A percentile compares a stretch with the other conserved stretches of the same genome.
Evolutionary conservation across 1,140 invertebrate genomes (phyloP).

Genomic region (Adelges cooleyi): DNA sequence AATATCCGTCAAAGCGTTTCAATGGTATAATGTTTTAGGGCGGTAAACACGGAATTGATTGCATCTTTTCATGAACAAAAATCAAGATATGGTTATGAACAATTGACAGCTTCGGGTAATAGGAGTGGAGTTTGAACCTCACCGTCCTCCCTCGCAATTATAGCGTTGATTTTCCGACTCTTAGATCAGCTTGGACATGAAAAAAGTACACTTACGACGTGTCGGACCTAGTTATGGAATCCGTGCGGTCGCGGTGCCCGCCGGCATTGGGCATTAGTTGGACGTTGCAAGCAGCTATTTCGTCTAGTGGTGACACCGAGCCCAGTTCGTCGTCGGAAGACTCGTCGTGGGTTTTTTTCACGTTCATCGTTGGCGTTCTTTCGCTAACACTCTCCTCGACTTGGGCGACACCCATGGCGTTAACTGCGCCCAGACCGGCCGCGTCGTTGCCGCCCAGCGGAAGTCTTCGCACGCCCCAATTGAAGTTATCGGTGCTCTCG

Average conservation of each 20-base stretch:
- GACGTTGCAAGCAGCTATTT: conserved; percentile 42
- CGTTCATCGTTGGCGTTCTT: conserved; percentile 49
- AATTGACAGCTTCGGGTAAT: no score
- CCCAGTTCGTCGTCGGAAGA: conserved; percentile 83
- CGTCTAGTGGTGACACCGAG: conserved; percentile 73
- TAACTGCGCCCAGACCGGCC: conserved; percentile 33
- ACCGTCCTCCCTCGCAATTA: no score
- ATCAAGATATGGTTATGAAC: no score
- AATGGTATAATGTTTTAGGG: no score
- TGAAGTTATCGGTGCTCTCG: conserved; percentile 92
- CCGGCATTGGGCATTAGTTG: conserved; percentile 38
- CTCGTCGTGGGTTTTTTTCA: conserved; percentile 48
- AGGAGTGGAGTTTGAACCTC: no score
- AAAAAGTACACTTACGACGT: conserved; percentile 50
- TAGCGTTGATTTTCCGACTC: no score
- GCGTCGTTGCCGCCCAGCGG: conserved; percentile 67
- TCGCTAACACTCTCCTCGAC: conserved; percentile 55
- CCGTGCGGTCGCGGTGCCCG: conserved; percentile 43
- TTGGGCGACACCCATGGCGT: conserved; percentile 37
- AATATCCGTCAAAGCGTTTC: no score
- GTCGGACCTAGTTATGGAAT: conserved; percentile 58
- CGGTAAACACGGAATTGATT: no score
- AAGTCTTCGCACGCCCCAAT: conserved; percentile 83
- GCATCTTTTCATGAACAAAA: no score
- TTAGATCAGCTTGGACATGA: no score